Percentiles rank a stretch among this genome's conserved stretches.
Evolutionary conservation across 2,113 vertebrate species (phyloP).

Genomic region (Corythornis madagascariensis): DNA sequence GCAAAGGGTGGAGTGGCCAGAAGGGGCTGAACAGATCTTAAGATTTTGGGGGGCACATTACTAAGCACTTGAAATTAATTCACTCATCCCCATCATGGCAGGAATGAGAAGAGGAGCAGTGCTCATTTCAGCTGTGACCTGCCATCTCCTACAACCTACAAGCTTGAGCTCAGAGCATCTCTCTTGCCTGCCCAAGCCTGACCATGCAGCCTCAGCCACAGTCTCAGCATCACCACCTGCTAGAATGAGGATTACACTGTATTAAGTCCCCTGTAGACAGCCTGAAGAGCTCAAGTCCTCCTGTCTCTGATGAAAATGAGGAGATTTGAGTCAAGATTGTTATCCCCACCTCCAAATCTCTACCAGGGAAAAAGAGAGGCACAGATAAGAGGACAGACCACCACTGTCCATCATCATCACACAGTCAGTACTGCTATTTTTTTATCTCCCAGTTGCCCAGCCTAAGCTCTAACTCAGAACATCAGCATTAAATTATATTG

Average conservation of each 20-base stretch:
- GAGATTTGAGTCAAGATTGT: background rate
- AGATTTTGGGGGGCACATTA: background rate
- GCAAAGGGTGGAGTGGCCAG: background rate
- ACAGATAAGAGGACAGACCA: background rate
- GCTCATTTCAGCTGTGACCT: background rate
- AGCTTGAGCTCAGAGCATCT: background rate
- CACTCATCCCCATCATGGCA: background rate
- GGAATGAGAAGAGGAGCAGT: background rate
- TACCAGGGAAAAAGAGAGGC: background rate
- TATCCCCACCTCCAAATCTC: background rate
- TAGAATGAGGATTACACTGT: background rate
- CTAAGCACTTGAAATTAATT: background rate
- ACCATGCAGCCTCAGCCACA: background rate
- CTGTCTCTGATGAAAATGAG: background rate
- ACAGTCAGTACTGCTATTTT: background rate
- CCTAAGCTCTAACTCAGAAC: background rate
- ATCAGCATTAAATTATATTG: background rate
- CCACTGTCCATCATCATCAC: background rate
- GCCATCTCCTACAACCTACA: background rate
- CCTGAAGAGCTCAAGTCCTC: background rate
- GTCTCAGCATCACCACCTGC: background rate
- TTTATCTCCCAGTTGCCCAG: background rate
- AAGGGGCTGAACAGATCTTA: background rate
- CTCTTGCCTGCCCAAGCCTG: background rate
- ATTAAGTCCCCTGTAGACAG: background rate